phyloP scores from a whole-genome alignment of 2,113 vertebrate genomes.

The Anas platyrhynchos region DNA sequence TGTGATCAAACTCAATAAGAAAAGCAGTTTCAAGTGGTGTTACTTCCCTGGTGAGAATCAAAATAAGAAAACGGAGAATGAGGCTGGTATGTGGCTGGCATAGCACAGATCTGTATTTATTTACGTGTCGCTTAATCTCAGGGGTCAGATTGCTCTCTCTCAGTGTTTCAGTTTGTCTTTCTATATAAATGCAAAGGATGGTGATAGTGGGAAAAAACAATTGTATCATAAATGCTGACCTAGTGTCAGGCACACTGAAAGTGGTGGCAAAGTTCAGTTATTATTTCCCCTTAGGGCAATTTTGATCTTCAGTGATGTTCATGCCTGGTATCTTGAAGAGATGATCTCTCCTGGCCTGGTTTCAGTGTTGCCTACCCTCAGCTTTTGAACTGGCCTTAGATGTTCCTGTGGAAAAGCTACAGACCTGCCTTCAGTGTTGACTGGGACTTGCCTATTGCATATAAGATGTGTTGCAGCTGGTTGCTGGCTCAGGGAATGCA shows the following conservation, averaged over 20 bases:
- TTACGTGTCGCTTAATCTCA: neutral
- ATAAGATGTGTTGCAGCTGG: neutral
- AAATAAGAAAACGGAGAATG: neutral
- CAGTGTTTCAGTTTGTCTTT: neutral
- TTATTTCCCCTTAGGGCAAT: neutral
- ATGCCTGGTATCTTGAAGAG: neutral
- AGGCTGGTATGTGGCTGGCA: neutral
- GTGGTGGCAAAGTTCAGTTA: neutral
- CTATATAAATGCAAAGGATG: neutral
- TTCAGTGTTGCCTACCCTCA: neutral
- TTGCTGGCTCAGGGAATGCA: neutral
- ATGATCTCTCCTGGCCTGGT: neutral
- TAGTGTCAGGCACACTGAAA: neutral
- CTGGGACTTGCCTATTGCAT: neutral
- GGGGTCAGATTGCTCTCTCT: neutral
- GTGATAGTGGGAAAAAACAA: neutral
- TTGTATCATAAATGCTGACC: neutral
- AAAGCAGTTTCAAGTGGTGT: neutral
- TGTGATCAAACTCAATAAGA: neutral
- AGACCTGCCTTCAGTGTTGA: fast-evolving
- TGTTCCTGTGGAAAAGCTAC: neutral
- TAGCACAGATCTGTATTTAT: neutral
- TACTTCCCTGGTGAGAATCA: neutral
- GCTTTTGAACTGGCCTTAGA: neutral
- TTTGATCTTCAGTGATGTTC: neutral